Base-by-base conservation (phyloP, 2,888 invertebrate genomes). In the Geotrupes spiniger region DNA sequence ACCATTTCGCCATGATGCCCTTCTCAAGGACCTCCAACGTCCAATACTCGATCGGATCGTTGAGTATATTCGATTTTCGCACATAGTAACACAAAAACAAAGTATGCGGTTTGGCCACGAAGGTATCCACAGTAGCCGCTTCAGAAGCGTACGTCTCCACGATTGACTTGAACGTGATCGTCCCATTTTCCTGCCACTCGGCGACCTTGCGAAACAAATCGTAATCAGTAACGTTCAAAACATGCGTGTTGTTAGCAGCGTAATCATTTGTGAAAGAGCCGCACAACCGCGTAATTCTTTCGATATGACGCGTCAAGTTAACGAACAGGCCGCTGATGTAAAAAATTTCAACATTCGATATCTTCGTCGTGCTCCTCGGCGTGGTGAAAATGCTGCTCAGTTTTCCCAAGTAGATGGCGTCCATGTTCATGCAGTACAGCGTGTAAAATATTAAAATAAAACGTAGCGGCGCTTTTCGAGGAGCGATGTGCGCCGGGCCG, bases 1-100 rank as follows among this genome's bases (percentile, higher is more conserved):
- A 56, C 60, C 61, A 61, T 49, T 60, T 59, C 4, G 14, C 26
- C 5, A 57, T 27, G 8, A 61, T 53, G 5, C 60, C 61, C 36
- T 54, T 58, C 36, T 61, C 59, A 0, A 59, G 15, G 11, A 60
- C 49, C 43, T 59, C 57, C 1, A 53, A 41, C 2, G 51, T 40
- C 61, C 60, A 61, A 42, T 49, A 56, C n/a, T 44, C 21, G 2
- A 60, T 17, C 1, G 53, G 49, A n/a, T 52, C 49, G 15, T 54
- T 56, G 15, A 54, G 38, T 14, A 46, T 49, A 9, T 33, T 48
- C 10, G 38, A 42, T 28, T 53, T 53, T 37, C 56, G 42, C 38
- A 61, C 37, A 33, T 56, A 59, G 26, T 52, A 57, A 27, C 59
- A 59, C 1, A 46, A 40, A 28, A 53, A 58, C 8, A 61, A 25